Conservation (phyloP, 1,140 invertebrate species). For the Melanaphis sacchari region DNA sequence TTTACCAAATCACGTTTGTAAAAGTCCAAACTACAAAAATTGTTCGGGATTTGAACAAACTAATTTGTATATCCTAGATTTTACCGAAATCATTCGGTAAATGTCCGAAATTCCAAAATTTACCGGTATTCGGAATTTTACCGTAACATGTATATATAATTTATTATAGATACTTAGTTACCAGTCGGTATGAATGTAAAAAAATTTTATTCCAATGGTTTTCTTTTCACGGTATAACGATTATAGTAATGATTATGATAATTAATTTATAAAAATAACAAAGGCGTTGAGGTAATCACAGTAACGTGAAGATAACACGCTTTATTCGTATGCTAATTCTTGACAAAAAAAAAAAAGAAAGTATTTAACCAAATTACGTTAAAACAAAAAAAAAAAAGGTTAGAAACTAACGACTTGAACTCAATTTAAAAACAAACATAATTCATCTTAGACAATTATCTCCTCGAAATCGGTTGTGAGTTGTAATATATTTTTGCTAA, state of each 20-base stretch:
- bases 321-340: conserved; percentile 11
- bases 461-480: too few relatives aligned
- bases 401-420: neutral
- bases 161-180: too few relatives aligned
- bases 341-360: neutral
- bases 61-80: too few relatives aligned
- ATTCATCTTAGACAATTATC: neutral
- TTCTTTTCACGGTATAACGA: neutral
- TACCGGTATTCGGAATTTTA: too few relatives aligned
- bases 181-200: neutral
- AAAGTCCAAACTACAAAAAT: too few relatives aligned
- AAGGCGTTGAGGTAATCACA: neutral
- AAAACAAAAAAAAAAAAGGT: neutral
- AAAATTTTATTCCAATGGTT: neutral
- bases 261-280: neutral
- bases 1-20: too few relatives aligned
- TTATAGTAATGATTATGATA: neutral
- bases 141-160: too few relatives aligned
- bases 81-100: too few relatives aligned
- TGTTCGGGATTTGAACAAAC: too few relatives aligned
- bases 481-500: neutral
- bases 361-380: neutral
- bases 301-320: neutral
- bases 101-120: too few relatives aligned
- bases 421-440: neutral